Evolutionary conservation across 2,888 invertebrate species (phyloP).

Genomic region (Drosophila birchii): DNA sequence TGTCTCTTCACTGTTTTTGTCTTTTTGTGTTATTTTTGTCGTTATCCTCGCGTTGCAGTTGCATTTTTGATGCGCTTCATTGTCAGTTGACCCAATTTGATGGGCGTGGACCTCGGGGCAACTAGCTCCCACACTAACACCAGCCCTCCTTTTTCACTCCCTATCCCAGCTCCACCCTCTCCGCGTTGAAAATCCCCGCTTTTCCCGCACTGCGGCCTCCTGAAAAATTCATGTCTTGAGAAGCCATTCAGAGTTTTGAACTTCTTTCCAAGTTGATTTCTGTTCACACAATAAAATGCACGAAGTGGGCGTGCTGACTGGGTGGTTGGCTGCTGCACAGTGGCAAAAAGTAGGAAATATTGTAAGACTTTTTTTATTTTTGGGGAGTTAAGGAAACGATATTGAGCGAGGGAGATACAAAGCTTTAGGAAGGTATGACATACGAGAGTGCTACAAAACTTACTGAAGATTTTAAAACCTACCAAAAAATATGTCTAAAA

Average conservation of each 20-base stretch:
- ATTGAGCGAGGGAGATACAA: no score
- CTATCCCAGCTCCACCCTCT: background rate
- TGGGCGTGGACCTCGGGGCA: conserved; percentile 48
- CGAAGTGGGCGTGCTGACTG: conserved; percentile 40
- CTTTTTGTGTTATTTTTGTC: conserved; percentile 32
- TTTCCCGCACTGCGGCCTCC: conserved; percentile 28
- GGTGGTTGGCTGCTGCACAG: background rate
- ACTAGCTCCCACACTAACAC: conserved; percentile 54
- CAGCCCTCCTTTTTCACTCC: background rate
- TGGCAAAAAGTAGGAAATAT: background rate
- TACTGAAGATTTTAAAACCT: no score
- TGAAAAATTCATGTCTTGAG: conserved; percentile 65
- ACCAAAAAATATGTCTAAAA: no score
- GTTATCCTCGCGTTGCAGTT: conserved; percentile 53
- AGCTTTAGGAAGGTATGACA: no score
- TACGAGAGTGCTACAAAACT: no score
- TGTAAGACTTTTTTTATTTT: no score
- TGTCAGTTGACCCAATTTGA: conserved; percentile 71
- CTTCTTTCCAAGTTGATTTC: conserved; percentile 57
- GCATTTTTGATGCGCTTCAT: conserved; percentile 69
- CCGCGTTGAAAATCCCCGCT: conserved; percentile 3
- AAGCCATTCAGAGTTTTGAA: conserved; percentile 73
- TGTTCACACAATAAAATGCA: conserved; percentile 74
- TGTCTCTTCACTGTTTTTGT: conserved; percentile 5
- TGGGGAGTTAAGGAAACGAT: background rate